Conservation (phyloP, 2,113 vertebrate species). For the Chrysemys picta region DNA sequence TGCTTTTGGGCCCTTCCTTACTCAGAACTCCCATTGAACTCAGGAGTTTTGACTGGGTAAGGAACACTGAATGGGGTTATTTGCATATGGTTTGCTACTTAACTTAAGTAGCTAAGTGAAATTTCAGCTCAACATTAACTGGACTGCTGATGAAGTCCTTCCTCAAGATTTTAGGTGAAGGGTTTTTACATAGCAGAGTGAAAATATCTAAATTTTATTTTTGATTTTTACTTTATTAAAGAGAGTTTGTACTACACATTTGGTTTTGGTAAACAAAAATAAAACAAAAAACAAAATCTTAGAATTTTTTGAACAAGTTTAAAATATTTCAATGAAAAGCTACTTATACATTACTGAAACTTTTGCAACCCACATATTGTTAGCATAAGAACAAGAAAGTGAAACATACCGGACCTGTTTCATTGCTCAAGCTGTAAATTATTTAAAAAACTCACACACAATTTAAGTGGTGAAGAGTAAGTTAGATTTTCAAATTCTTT, state of each 20-base stretch:
- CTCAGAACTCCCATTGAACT: conserved; percentile 3
- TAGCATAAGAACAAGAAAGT: conserved; percentile 17
- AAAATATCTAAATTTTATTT: neutral
- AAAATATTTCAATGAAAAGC: neutral
- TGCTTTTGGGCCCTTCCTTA: conserved; percentile 51
- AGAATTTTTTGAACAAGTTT: neutral
- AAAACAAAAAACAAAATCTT: neutral
- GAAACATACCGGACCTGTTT: conserved; percentile 40
- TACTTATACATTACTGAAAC: neutral
- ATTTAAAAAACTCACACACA: conserved; percentile 37
- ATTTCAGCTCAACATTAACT: neutral
- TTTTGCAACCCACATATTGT: neutral
- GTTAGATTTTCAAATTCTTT: conserved; percentile 1
- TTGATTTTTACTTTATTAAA: neutral
- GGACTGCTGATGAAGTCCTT: neutral
- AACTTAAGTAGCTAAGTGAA: conserved; percentile 26
- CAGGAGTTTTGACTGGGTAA: neutral
- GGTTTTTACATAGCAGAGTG: neutral
- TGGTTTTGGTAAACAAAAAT: neutral
- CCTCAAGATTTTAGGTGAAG: conserved; percentile 1
- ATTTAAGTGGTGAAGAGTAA: conserved; percentile 52
- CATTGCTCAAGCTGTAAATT: conserved; percentile 13
- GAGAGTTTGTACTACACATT: neutral
- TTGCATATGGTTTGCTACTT: neutral
- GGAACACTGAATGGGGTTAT: rapidly evolving